Base-by-base conservation (phyloP, 1,140 invertebrate genomes). In the Amyelois transitella region DNA sequence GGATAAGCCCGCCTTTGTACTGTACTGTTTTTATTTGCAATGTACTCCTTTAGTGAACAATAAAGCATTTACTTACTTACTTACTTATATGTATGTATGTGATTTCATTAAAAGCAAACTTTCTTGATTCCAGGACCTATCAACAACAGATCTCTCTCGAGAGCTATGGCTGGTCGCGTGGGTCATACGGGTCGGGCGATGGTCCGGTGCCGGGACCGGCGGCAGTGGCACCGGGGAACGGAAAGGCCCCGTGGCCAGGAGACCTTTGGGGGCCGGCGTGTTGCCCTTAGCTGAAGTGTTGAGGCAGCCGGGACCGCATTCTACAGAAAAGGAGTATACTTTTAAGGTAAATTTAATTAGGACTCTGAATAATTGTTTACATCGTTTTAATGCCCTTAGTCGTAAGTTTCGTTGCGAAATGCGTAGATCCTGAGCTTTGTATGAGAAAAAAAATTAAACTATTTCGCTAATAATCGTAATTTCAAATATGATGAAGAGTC, bases 91-190 rank as follows among this genome's bases (percentile, higher is more conserved):
- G n/a, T n/a, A n/a, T n/a, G n/a, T n/a, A n/a, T n/a, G n/a, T n/a
- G n/a, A n/a, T n/a, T n/a, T n/a, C n/a, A n/a, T 5, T 28, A 28
- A 28, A 5, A 10, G 25, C 5, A 6, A 28, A 2, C 32, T 38
- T 38, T 38, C 8, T 1, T 38, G 1, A 22, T 69, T 72, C 4
- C 65, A 91, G 90, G 91, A 91, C 74, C 89, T 96, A 60, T 95
- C 96, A 22, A 93, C 92, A 62, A 91, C 93, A 24, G 96, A 98
- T 77, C 87, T 97, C 25, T 92, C 91, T 22, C 92, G 93, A 48
- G 96, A 98, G 65, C 87, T 97, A 10, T 96, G 94, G 89, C 89
- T 98, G 62, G 93, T 98, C 6, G 94, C 94, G 44, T 95, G 97
- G 76, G 94, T 98, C 17, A 94, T 97, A 84, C 91, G 96, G 47